Base-by-base conservation (phyloP, 1,140 invertebrate genomes). In the Aphidius ervi region DNA sequence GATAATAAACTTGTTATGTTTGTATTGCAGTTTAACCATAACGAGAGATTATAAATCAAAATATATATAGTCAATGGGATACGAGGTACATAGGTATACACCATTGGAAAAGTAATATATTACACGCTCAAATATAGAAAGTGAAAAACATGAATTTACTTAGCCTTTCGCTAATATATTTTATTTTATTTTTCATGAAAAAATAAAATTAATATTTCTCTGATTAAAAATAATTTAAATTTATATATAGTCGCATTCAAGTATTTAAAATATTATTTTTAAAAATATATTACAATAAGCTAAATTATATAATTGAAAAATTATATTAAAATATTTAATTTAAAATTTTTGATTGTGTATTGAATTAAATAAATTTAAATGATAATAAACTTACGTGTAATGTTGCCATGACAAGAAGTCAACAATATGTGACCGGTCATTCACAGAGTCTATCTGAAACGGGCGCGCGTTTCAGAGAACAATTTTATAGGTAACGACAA, bases 361-460 rank as follows among this genome's bases (percentile, higher is more conserved):
- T 47, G 42, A 10, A 54, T 40, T 54, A 54, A 48, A 6, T 23
- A 16, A 48, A 23, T 6, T 48, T 4, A n/a, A 48, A 23, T 48
- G 16, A n/a, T 48, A n/a, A 23, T 6, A 20, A 63, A 74, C 72
- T 73, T 69, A 74, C 72, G 43, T 68, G 62, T 46, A 73, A 66
- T 67, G 66, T 69, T 53, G 52, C 59, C 72, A 74, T 74, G 65
- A 52, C 63, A 71, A 58, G 59, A 60, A 67, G 46, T 39, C 50
- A 31, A 46, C 59, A 52, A 67, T 65, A 61, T 62, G 54, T 67
- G 69, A 64, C 54, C 61, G 64, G 61, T 74, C 70, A 67, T 76
- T 73, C 75, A 75, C 77, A 72, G 73, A 78, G 70, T 63, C 73
- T 70, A 70, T 80, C 76, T 80, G 77, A 79, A 63, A 68, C 74